Base-by-base conservation (phyloP, 2,888 invertebrate species). In the Acronicta leporina region DNA sequence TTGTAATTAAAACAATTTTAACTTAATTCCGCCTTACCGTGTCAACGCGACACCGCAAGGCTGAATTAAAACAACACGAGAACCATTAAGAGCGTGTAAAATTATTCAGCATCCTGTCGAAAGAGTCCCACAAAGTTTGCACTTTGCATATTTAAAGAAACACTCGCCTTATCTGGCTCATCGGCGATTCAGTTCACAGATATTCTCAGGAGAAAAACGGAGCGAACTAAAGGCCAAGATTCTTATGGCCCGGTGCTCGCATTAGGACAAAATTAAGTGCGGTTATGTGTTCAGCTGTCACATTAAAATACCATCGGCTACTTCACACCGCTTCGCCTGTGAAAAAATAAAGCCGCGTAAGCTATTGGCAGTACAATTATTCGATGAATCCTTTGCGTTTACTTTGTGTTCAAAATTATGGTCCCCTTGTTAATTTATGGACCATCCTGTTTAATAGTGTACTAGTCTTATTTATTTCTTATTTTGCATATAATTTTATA, bases 241-340 rank as follows among this genome's bases (percentile, higher is more conserved):
- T 90, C 90, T 87, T 90, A 84, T 82, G 82, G 83, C 79, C 83
- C 69, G 79, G 77, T 83, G 84, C 83, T 87, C 91, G 88, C 91
- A 92, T 94, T 92, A 93, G 93, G 91, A 88, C 90, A 89, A 92
- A 92, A 93, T 94, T 94, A 93, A 94, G 94, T 94, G 93, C 90
- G 84, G 90, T 93, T 92, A 92, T 94, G 89, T 93, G 94, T 92
- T 86, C 86, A 76, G 75, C 80, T 90, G 92, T 90, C 92, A 92
- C 92, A 91, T 94, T 94, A 93, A 94, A 94, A 94, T 93, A 87
- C 92, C 90, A 83, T 81, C 73, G 86, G 88, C 89, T 89, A 88
- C 90, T 87, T 88, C 87, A 87, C 87, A 86, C 85, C 81, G 86
- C 83, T 60, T 72, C 81, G 86, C 83, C 58, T 72, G 73, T 75